These are phyloP conservation scores for Hippasteria phrygiana DNA, from an alignment of 53 echinoderm and acorn worm genomes.

Conservation along the genomic window DNA sequence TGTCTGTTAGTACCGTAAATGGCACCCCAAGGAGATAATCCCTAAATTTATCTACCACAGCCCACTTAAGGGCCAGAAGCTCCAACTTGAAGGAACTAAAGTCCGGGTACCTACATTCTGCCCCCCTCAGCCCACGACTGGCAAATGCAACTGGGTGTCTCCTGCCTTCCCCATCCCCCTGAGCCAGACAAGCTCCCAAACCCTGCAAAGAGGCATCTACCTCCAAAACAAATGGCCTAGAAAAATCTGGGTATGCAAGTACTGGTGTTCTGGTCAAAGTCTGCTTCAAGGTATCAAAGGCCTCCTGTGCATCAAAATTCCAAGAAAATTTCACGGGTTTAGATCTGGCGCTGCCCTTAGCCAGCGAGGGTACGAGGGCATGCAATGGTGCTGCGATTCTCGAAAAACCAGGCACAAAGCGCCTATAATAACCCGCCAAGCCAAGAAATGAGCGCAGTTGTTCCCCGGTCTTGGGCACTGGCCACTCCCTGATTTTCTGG, in stretches of 20 bases:
- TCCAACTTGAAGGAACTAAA: slow-evolving; percentile 24
- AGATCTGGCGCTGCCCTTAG: background rate
- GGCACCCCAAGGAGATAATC: slow-evolving; percentile 6
- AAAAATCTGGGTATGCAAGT: slow-evolving; percentile 66
- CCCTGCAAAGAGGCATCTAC: slow-evolving; percentile 44
- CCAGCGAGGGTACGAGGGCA: slow-evolving; percentile 6
- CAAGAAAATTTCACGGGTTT: slow-evolving; percentile 15
- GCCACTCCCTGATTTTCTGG: slow-evolving; percentile 17
- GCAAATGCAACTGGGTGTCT: slow-evolving; percentile 20
- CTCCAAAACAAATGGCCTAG: slow-evolving; percentile 68
- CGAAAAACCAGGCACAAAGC: slow-evolving; percentile 21
- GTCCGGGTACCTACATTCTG: background rate
- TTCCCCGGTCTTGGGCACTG: background rate
- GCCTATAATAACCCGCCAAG: slow-evolving; percentile 16
- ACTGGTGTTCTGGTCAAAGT: slow-evolving; percentile 59
- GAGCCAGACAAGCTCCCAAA: slow-evolving; percentile 32
- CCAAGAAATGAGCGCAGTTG: slow-evolving; percentile 34
- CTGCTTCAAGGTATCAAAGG: slow-evolving; percentile 56
- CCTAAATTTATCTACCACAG: slow-evolving; percentile 28
- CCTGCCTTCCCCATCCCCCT: slow-evolving; percentile 2
- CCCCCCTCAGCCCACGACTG: background rate
- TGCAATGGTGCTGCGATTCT: slow-evolving; percentile 44
- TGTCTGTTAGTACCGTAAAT: slow-evolving; percentile 32
- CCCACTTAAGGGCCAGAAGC: slow-evolving; percentile 16
- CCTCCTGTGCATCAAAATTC: slow-evolving; percentile 49